Percentiles rank a stretch among this genome's conserved stretches.
These are phyloP conservation scores for Papilio machaon DNA, from an alignment of 1,140 invertebrate species.

Conservation along the genomic window DNA sequence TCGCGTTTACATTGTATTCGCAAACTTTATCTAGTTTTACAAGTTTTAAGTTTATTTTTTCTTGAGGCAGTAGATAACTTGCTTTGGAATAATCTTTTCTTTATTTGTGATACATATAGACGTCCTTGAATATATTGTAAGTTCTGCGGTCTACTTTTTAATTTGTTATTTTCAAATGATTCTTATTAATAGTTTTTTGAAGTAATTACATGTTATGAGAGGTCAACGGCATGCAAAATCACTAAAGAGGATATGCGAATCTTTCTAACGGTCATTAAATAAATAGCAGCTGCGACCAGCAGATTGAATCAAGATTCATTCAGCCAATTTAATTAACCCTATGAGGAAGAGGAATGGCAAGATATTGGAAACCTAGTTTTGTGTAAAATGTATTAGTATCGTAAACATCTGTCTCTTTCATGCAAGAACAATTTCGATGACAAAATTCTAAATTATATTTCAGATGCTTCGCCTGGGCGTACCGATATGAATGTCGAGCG, in stretches of 20 bases:
- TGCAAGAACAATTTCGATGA: not conserved
- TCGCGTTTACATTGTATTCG: not conserved
- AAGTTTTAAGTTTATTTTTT: not conserved
- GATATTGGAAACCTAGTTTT: not conserved
- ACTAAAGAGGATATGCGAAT: not conserved
- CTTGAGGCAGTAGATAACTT: no score
- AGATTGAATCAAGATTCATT: not conserved
- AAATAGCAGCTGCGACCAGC: not conserved
- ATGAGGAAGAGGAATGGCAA: not conserved
- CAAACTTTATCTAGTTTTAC: not conserved
- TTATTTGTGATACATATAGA: no score
- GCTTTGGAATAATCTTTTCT: no score
- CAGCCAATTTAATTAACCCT: not conserved
- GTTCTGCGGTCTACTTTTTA: no score
- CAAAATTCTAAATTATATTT: constrained; percentile 18
- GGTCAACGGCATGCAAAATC: not conserved
- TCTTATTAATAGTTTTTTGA: not conserved
- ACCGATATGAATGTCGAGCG: constrained; percentile 66
- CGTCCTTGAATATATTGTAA: no score
- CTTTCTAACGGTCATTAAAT: not conserved
- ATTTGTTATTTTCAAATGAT: not conserved
- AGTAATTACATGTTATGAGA: not conserved
- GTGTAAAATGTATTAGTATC: not conserved
- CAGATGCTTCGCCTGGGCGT: constrained; percentile 71
- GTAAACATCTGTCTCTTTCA: not conserved